phyloP scores from a whole-genome alignment of 2,888 invertebrate species.

The Teleogryllus oceanicus region DNA sequence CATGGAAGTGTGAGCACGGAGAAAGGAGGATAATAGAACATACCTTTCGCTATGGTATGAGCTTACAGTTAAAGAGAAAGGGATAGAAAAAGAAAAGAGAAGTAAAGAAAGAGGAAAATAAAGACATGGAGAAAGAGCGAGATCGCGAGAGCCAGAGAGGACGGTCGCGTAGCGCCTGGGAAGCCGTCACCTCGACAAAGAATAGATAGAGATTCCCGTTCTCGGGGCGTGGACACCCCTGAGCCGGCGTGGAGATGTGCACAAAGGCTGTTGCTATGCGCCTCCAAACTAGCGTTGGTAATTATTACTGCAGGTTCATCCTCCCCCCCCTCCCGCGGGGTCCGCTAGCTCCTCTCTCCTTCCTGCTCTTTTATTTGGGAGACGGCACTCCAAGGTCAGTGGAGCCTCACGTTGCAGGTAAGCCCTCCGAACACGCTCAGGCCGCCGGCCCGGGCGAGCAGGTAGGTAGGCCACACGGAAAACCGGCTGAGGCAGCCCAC shows the following conservation, averaged over 20 bases:
- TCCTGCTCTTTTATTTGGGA: neutral
- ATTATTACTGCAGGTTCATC: slow-evolving; percentile 8
- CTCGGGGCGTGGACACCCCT: too few species aligned
- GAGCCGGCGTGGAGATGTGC: neutral
- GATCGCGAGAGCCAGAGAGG: too few species aligned
- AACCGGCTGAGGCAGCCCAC: neutral
- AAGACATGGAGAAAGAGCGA: too few species aligned
- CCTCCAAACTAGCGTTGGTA: slow-evolving; percentile 5
- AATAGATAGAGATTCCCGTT: too few species aligned
- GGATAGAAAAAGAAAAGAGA: too few species aligned
- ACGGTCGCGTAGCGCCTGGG: too few species aligned
- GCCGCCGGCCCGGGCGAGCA: neutral
- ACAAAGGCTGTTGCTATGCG: slow-evolving; percentile 6
- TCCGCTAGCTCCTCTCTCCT: neutral
- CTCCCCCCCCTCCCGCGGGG: neutral
- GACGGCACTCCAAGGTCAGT: neutral
- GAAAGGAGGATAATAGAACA: too few species aligned
- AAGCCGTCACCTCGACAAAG: too few species aligned
- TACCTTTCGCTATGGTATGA: too few species aligned
- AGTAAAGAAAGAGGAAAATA: too few species aligned
- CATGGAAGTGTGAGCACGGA: too few species aligned
- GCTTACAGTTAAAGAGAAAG: too few species aligned
- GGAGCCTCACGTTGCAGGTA: neutral
- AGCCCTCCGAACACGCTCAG: neutral
- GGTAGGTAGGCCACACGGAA: neutral